Base-by-base conservation (phyloP, 1,140 invertebrate genomes). In the Neodiprion lecontei region DNA sequence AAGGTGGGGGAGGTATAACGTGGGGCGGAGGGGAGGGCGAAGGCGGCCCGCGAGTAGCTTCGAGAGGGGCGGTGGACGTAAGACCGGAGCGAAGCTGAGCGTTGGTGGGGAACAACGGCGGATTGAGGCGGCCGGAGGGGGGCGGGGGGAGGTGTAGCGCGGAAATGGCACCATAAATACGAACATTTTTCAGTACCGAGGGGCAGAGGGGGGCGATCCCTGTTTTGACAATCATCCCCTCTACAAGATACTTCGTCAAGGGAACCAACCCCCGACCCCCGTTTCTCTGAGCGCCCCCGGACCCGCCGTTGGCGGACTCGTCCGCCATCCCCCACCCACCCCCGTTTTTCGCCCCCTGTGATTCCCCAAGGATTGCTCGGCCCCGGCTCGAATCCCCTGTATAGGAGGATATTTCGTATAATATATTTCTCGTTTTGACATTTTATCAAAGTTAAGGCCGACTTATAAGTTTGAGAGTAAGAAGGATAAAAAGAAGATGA, bases 141-240 rank as follows among this genome's bases (percentile, higher is more conserved):
- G 75, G 70, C 28, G 50, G 69, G 71, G 77, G 78, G 77, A 73
- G 75, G 77, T 78, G 82, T 79, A 79, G 79, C 77, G 82, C 85
- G 84, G 84, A 86, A 86, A 87, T 85, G 82, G 85, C 85, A 81
- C 83, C 85, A 84, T 87, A 86, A 86, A 86, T 87, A 87, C 79
- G 79, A 82, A 85, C 82, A 85, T 85, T 86, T 86, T 85, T 87
- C 82, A 80, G 81, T 66, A 40, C 28, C 28, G 28, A 1, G 28
- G 28, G 5, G 28, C 28, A 40, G 28, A 5, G 28, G 28, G 28
- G 28, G 80, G 78, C 81, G 76, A 81, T 80, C 82, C 80, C 85
- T 85, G 83, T 87, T 85, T 86, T 86, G 82, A 87, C 81, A 86
- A 85, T 84, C 80, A 81, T 74, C 77, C 77, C 78, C 78, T 75